A percentile compares a stretch with the other conserved stretches of the same genome.
These are phyloP conservation scores for Clanis bilineata DNA, from an alignment of 2,888 invertebrate species.

Conservation along the genomic window DNA sequence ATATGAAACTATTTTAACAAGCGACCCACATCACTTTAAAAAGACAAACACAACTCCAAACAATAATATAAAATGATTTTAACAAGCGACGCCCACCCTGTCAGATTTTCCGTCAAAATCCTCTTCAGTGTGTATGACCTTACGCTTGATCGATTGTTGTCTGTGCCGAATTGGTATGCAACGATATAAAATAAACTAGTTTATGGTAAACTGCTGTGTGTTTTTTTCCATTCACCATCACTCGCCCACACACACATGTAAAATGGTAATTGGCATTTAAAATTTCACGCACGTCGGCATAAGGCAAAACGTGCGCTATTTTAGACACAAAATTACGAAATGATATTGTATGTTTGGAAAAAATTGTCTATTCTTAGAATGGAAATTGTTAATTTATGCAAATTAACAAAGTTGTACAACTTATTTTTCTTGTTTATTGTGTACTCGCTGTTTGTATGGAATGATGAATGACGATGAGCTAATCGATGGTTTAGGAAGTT, in stretches of 20 bases:
- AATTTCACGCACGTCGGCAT: not conserved
- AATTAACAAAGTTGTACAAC: too few relatives aligned
- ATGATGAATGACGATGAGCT: too few relatives aligned
- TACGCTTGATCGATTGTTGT: not conserved
- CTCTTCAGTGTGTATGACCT: not conserved
- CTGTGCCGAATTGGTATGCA: not conserved
- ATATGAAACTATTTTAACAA: too few relatives aligned
- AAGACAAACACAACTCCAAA: too few relatives aligned
- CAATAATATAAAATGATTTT: too few relatives aligned
- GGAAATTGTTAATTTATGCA: not conserved
- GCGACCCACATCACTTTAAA: too few relatives aligned
- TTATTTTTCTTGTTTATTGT: too few relatives aligned
- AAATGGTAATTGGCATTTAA: not conserved
- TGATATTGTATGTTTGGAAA: not conserved
- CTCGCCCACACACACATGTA: not conserved
- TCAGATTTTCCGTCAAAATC: too few relatives aligned
- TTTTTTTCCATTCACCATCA: not conserved
- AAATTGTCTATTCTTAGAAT: not conserved
- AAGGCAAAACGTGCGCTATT: not conserved
- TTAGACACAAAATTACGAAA: not conserved
- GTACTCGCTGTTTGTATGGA: too few relatives aligned
- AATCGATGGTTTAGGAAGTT: too few relatives aligned
- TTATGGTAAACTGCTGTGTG: not conserved
- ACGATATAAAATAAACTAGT: not conserved
- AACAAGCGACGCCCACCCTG: too few relatives aligned